Conservation (phyloP, 1,140 invertebrate genomes). For the Eumeta japonica region DNA sequence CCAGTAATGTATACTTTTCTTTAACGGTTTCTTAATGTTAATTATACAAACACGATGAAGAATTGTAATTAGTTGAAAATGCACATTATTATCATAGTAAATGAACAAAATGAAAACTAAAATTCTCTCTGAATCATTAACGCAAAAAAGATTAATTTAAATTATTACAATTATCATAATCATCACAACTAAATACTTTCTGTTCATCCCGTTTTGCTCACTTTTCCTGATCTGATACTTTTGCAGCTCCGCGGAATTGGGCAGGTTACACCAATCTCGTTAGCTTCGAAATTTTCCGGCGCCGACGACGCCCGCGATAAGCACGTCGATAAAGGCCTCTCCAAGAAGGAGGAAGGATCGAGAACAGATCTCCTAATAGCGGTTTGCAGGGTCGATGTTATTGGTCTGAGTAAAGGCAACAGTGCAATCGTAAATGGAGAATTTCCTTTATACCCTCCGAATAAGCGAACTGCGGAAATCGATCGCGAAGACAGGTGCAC, state of each 20-base stretch:
- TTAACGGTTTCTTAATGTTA: no score
- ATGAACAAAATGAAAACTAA: no score
- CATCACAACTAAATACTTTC: conserved; percentile 26
- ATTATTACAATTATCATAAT: no score
- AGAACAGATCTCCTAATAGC: conserved; percentile 30
- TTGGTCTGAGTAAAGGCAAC: conserved; percentile 21
- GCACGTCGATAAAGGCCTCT: conserved; percentile 15
- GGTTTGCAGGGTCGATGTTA: conserved; percentile 32
- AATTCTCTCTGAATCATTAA: no score
- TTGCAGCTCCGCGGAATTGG: conserved; percentile 30
- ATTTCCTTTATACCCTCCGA: conserved; percentile 31
- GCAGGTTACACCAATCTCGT: conserved; percentile 1
- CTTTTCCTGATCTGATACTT: conserved; percentile 3
- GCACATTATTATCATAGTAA: no score
- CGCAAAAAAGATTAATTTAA: no score
- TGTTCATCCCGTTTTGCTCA: not conserved
- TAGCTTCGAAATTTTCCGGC: conserved; percentile 21
- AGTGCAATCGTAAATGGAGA: conserved; percentile 31
- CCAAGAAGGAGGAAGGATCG: conserved; percentile 10
- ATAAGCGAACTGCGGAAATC: conserved; percentile 7
- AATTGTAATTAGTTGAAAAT: no score
- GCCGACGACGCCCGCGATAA: conserved; percentile 23
- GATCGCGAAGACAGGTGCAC: conserved; percentile 25
- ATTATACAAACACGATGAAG: no score
- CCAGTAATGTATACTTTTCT: no score